These are phyloP conservation scores for Leptothorax acervorum DNA, from an alignment of 2,888 invertebrate species.

Conservation along the genomic window DNA sequence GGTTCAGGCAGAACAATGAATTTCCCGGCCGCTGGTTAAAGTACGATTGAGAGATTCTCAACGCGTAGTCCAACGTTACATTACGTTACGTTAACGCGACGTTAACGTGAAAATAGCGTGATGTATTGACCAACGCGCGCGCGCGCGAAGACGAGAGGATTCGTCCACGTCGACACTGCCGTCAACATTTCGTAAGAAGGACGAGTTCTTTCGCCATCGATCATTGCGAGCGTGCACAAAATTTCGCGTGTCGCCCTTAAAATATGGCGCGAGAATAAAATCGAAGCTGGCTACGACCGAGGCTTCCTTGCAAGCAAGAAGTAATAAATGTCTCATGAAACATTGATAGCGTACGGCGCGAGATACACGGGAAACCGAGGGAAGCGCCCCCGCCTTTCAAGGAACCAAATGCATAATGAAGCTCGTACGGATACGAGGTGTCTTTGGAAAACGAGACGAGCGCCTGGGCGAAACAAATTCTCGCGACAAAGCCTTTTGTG, in stretches of 20 bases:
- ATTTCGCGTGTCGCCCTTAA: conserved; percentile 18
- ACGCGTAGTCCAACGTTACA: background rate
- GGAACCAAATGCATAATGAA: conserved; percentile 66
- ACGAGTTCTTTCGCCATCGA: conserved; percentile 38
- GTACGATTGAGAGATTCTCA: conserved; percentile 5
- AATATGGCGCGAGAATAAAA: conserved; percentile 29
- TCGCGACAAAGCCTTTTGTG: conserved; percentile 29
- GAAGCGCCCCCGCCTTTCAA: conserved; percentile 57
- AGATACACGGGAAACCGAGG: conserved; percentile 45
- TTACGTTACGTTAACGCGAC: background rate
- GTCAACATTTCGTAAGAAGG: background rate
- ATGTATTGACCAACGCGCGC: conserved; percentile 19
- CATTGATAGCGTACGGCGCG: conserved; percentile 29
- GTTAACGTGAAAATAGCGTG: conserved; percentile 21
- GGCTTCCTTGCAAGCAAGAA: background rate
- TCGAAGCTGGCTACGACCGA: background rate
- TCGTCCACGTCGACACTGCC: conserved; percentile 16
- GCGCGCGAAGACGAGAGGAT: conserved; percentile 19
- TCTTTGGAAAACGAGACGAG: conserved; percentile 55
- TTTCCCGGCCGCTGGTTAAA: conserved; percentile 47
- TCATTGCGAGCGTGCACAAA: conserved; percentile 21
- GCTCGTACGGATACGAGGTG: conserved; percentile 53
- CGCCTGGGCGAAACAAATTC: conserved; percentile 38
- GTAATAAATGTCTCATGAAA: conserved; percentile 47
- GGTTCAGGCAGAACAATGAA: conserved; percentile 61